phyloP scores from a whole-genome alignment of 2,797 vertebrate species.

The Lerista edwardsae region DNA sequence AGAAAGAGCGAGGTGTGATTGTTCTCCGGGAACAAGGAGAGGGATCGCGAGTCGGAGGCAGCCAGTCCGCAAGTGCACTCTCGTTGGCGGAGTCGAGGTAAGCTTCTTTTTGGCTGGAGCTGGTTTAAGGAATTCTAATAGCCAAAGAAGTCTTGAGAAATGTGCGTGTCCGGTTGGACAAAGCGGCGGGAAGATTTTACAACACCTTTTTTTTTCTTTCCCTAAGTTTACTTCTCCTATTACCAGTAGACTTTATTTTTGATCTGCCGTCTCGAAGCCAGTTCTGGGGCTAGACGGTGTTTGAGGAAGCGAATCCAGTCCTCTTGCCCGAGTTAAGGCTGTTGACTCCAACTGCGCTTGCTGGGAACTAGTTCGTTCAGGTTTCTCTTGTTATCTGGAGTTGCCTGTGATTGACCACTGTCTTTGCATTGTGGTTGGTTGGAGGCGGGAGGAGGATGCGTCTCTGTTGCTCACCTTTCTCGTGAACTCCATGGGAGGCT shows the following conservation, averaged over 20 bases:
- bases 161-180: background rate
- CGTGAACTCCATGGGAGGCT: background rate
- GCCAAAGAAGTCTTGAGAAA: background rate
- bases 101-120: background rate
- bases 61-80: background rate
- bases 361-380: background rate
- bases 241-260: background rate
- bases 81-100: background rate
- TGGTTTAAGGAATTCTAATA: background rate
- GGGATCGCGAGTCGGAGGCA: background rate
- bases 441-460: background rate
- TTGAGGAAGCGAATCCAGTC: too few relatives aligned
- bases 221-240: background rate
- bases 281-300: background rate
- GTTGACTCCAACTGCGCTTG: background rate
- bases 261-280: background rate
- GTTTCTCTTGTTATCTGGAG: background rate
- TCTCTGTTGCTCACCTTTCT: background rate
- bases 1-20: background rate
- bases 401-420: background rate
- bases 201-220: too few relatives aligned
- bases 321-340: background rate
- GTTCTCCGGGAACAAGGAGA: background rate
- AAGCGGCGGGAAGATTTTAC: too few relatives aligned
- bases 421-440: background rate